A percentile compares a stretch with the other conserved stretches of the same genome.
Evolutionary conservation across 1,140 invertebrate species (phyloP).

Genomic region (Thaumetopoea pityocampa): DNA sequence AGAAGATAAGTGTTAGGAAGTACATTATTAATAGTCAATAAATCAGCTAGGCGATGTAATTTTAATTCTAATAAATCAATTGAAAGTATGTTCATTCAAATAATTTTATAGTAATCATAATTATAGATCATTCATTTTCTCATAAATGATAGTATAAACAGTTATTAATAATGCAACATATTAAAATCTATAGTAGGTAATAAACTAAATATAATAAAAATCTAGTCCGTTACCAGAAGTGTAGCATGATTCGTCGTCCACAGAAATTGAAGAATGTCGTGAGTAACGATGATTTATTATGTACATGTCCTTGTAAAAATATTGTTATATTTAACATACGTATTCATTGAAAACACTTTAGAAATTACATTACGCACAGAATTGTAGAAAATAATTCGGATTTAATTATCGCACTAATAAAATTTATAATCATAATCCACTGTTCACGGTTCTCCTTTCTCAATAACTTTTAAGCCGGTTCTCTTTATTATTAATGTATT

Average conservation of each 20-base stretch:
- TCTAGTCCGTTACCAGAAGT: conserved; percentile 51
- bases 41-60: too few relatives aligned
- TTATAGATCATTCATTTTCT: too few relatives aligned
- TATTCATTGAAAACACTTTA: conserved; percentile 47
- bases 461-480: conserved; percentile 5
- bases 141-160: too few relatives aligned
- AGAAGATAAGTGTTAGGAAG: too few relatives aligned
- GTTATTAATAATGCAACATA: too few relatives aligned
- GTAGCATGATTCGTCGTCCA: conserved; percentile 60
- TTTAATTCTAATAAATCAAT: too few relatives aligned
- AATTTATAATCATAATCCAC: conserved; percentile 16
- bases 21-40: too few relatives aligned
- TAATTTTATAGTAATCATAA: too few relatives aligned
- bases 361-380: conserved; percentile 27
- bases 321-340: conserved; percentile 45
- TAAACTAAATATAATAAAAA: neutral
- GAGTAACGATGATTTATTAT: conserved; percentile 63
- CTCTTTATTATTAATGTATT: too few relatives aligned
- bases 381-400: conserved; percentile 19
- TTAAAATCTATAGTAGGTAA: neutral
- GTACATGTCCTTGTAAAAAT: conserved; percentile 70
- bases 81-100: too few relatives aligned
- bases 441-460: conserved; percentile 8
- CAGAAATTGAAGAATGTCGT: conserved; percentile 60
- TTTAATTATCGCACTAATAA: conserved; percentile 36